Evolutionary conservation across 2,888 invertebrate species (phyloP), one percentile per base, ranked within the genome.

Genomic region (Polymixis flavicincta): DNA sequence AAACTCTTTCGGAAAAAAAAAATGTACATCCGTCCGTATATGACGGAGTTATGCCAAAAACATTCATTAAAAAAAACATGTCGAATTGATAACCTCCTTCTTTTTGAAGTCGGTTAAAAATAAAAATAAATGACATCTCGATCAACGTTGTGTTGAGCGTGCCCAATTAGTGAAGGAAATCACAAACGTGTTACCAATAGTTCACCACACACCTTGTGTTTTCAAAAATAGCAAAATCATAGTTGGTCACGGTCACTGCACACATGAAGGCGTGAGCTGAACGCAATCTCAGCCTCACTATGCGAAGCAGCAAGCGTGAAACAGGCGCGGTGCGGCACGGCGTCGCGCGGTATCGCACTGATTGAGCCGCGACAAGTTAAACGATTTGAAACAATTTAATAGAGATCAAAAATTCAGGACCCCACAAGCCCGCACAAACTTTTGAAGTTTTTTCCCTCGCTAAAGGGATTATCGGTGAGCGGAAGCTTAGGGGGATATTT

Each of bases 301-400:
- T 94, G 91, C 92, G 86, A 84, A 76, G 93, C 94, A 92, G 85
- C 85, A 88, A 93, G 92, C 94, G 93, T 94, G 92, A 93, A 93
- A 92, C 91, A 89, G 22, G 74, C 72, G 74, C 55, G 63, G 66
- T 76, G 85, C 85, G 82, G 84, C 84, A n/a, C 59, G 66, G 55
- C 57, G 59, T 42, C 69, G 55, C 80, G 63, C 70, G 91, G 85
- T 28, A 25, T 65, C 28, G 64, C 95, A 92, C 95, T 96, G 96
- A 96, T 96, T 96, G 96, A 96, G 95, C 95, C 95, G 96, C 96
- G 96, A 96, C 96, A 96, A 96, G 96, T 96, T 96, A 96, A 96
- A 96, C 96, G 93, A 96, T 96, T 96, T 96, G 96, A 96, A 96
- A 96, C 96, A 96, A 96, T 96, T 96, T 96, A 96, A 96, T 96